These are phyloP conservation scores for Phenganax stokvisi DNA, from an alignment of 92 coral and sea anemone genomes.

Conservation along the genomic window DNA sequence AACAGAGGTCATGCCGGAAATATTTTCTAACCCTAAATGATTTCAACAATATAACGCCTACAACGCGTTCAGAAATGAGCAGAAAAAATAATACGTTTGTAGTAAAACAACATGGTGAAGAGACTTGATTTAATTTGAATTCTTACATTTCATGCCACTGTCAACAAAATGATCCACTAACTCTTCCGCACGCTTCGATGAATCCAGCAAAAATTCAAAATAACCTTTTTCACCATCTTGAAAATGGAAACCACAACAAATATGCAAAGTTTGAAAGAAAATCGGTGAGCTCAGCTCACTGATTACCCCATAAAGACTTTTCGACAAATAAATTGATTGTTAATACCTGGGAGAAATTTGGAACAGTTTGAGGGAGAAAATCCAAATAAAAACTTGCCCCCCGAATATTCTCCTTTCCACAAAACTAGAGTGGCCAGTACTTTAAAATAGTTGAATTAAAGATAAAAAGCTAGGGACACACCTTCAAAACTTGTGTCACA, in stretches of 20 bases:
- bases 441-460: neutral
- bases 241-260: neutral
- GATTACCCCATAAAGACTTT: too few relatives aligned
- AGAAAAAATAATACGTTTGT: too few relatives aligned
- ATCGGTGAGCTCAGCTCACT: too few relatives aligned
- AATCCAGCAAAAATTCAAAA: conserved; percentile 18
- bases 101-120: neutral
- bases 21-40: too few relatives aligned
- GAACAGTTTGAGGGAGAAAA: neutral
- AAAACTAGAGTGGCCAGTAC: too few relatives aligned
- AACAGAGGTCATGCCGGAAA: neutral
- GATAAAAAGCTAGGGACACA: conserved; percentile 7
- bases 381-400: too few relatives aligned
- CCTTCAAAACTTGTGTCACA: conserved; percentile 39
- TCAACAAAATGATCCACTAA: conserved; percentile 30
- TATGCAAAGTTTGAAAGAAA: too few relatives aligned
- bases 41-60: too few relatives aligned
- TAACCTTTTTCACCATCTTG: conserved; percentile 3
- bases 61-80: too few relatives aligned
- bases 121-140: neutral
- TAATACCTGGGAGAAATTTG: neutral
- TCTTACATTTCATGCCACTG: conserved; percentile 14
- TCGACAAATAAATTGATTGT: too few relatives aligned
- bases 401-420: too few relatives aligned
- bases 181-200: neutral